These are phyloP conservation scores for Drosophila murphyi DNA, from an alignment of 1,140 invertebrate genomes.

Conservation along the genomic window DNA sequence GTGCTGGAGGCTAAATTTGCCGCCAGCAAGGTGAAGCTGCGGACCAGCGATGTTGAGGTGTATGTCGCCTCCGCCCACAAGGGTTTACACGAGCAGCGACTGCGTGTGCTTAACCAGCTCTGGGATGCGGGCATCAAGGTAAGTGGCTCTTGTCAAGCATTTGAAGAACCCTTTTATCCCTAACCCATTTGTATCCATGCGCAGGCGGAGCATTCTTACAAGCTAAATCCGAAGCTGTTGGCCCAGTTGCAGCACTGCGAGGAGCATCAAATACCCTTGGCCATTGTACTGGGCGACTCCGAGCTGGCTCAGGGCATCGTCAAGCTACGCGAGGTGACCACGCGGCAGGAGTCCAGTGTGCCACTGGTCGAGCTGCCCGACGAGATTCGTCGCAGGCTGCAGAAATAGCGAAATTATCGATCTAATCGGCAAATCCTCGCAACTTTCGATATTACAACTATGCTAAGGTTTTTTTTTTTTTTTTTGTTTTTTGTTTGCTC, in stretches of 20 bases:
- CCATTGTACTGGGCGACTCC: conserved; percentile 95
- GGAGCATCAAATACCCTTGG: conserved; percentile 94
- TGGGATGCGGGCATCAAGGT: conserved; percentile 96
- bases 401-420: conserved; percentile 18
- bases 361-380: conserved; percentile 87
- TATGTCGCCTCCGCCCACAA: conserved; percentile 98
- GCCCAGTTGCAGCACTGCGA: conserved; percentile 98
- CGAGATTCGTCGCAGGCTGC: conserved; percentile 86
- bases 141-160: background rate
- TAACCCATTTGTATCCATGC: conserved; percentile 30
- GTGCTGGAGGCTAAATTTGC: conserved; percentile 93
- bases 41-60: conserved; percentile 95
- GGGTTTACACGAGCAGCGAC: conserved; percentile 94
- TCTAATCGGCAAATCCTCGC: conserved; percentile 12
- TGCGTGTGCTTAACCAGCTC: conserved; percentile 93
- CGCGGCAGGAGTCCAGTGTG: conserved; percentile 91
- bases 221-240: conserved; percentile 97
- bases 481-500: conserved; percentile 55
- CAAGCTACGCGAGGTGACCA: conserved; percentile 91
- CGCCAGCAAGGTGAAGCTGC: conserved; percentile 87
- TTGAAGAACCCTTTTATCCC: background rate
- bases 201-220: conserved; percentile 96
- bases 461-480: conserved; percentile 11
- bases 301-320: conserved; percentile 95
- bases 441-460: conserved; percentile 53